Base-by-base conservation (phyloP, 2,113 vertebrate species). In the Zosterops hypoxanthus region DNA sequence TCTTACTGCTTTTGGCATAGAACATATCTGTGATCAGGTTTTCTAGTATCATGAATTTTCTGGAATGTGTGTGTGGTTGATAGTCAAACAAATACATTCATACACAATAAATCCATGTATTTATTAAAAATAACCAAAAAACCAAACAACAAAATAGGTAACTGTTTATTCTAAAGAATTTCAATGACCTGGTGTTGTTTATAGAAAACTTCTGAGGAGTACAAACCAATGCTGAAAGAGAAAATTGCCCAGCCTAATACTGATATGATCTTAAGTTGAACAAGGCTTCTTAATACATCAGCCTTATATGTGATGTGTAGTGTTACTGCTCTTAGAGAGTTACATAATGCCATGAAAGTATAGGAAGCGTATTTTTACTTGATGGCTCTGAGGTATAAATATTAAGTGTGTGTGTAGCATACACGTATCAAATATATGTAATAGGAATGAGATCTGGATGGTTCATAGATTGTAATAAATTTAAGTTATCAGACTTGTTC, bases 291-390 rank as follows among this genome's bases (percentile, higher is more conserved):
- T 66, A 46, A 15, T 44, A 13, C 16, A 33, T 79, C 18, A 75
- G 4, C 13, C 6, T 31, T 25, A 4, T 3, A 25, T 10, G 18
- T 88, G 15, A 24, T 41, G 4, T 33, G 12, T 2, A 3, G 2
- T 39, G 9, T 79, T 56, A 29, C 14, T 86, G 28, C 39, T 88
- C 4, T 31, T 33, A 80, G 26, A 10, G 33, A 77, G 39, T 33
- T 91, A 11, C 3, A 1, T 11, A 50, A 29, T 34, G 11, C 9
- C 11, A 15, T 46, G 33, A 77, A 59, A 22, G 39, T 28, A 3
- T 8, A 39, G 34, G 5, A 66, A 31, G 25, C 52, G 6, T 64
- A 33, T 53, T 60, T 89, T 26, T 68, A 9, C 53, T 72, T 68
- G 15, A 42, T 86, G 13, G 50, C 33, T 77, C 34, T 69, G 29